Evolutionary conservation across 2,113 vertebrate genomes (phyloP).

Genomic region (Anhinga rufa): DNA sequence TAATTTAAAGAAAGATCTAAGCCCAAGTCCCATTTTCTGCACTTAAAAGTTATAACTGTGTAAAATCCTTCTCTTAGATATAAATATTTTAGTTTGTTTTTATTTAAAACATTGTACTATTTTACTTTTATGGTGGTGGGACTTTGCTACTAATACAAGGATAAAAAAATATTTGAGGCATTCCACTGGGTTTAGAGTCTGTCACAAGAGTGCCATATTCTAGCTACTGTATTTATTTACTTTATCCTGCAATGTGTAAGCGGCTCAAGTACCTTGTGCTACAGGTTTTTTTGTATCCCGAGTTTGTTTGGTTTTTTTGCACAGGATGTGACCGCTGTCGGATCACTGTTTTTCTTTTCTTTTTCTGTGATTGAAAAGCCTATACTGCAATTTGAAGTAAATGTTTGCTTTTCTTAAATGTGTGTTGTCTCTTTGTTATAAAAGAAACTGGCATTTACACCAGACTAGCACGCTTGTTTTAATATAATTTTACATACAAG

Average conservation of each 20-base stretch:
- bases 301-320: slow-evolving; percentile 33
- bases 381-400: slow-evolving; percentile 79
- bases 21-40: slow-evolving; percentile 68
- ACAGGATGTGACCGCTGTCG: slow-evolving; percentile 77
- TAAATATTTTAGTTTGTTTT: slow-evolving; percentile 74
- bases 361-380: slow-evolving; percentile 79
- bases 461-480: not conserved
- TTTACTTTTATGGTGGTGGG: slow-evolving; percentile 75
- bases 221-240: slow-evolving; percentile 76
- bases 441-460: not conserved
- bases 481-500: not conserved
- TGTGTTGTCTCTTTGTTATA: slow-evolving; percentile 27
- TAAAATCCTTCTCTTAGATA: slow-evolving; percentile 72
- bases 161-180: slow-evolving; percentile 69
- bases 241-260: slow-evolving; percentile 67
- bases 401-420: slow-evolving; percentile 77
- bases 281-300: slow-evolving; percentile 63
- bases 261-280: slow-evolving; percentile 67
- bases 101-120: slow-evolving; percentile 77
- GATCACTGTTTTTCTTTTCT: slow-evolving; percentile 72
- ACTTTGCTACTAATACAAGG: slow-evolving; percentile 76
- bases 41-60: slow-evolving; percentile 68
- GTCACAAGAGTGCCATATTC: slow-evolving; percentile 71
- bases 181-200: slow-evolving; percentile 68
- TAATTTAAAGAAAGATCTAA: slow-evolving; percentile 63